A percentile compares a stretch with the other conserved stretches of the same genome.
Conservation (phyloP, 1,140 invertebrate genomes). For the Ceratina japonica region DNA sequence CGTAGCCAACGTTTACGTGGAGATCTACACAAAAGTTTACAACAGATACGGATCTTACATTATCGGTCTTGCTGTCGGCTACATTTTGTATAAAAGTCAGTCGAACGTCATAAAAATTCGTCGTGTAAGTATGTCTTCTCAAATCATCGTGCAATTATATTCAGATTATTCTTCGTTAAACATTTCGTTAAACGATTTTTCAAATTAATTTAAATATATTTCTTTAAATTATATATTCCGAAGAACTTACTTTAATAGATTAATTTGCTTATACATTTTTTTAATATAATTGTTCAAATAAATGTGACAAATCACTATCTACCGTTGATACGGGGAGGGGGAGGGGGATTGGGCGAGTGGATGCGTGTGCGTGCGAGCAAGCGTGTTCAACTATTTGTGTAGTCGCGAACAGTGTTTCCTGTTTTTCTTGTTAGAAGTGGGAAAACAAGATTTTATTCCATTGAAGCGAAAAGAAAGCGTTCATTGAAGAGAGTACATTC, state of each 20-base stretch:
- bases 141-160: not conserved
- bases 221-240: no score
- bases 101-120: constrained; percentile 58
- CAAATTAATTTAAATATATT: constrained; percentile 23
- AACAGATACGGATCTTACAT: constrained; percentile 74
- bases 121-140: constrained; percentile 60
- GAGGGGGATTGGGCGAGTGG: no score
- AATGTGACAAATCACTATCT: no score
- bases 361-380: no score
- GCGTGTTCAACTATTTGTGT: no score
- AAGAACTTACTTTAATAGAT: no score
- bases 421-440: not conserved
- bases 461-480: not conserved
- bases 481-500: not conserved
- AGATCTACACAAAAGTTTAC: constrained; percentile 72
- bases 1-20: constrained; percentile 64
- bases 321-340: no score
- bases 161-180: not conserved
- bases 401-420: no score
- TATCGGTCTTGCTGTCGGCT: constrained; percentile 75
- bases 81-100: constrained; percentile 62
- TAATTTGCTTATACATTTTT: not conserved
- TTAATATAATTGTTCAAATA: not conserved
- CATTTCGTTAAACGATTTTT: no score
- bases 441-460: not conserved